Percentiles rank a stretch among this genome's conserved stretches.
Evolutionary conservation across 1,140 invertebrate genomes (phyloP).

Genomic region (Bombyx mori): DNA sequence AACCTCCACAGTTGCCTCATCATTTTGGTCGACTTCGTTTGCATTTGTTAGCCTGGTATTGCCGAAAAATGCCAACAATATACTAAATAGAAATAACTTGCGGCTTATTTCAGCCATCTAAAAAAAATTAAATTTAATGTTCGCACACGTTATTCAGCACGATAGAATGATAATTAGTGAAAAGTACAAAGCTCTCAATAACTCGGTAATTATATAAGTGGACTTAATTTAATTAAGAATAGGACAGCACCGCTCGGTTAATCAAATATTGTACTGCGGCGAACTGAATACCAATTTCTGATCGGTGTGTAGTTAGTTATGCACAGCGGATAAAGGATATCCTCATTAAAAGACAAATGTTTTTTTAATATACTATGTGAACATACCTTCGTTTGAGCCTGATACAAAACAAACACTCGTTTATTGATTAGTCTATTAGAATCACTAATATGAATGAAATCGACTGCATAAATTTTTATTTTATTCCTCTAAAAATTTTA

Average conservation of each 20-base stretch:
- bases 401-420: not conserved
- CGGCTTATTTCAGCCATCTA: constrained; percentile 53
- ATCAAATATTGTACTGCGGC: not conserved
- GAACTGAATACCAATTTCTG: not conserved
- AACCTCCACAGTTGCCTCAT: constrained; percentile 56
- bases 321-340: constrained; percentile 45
- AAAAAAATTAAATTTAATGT: constrained; percentile 18
- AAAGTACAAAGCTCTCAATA: not conserved
- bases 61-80: constrained; percentile 34
- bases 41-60: constrained; percentile 23
- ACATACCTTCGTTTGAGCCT: too few relatives aligned
- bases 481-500: constrained; percentile 32
- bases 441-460: too few relatives aligned
- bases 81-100: constrained; percentile 30
- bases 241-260: not conserved
- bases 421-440: constrained; percentile 11
- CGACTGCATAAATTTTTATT: not conserved
- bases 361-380: not conserved
- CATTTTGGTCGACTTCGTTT: constrained; percentile 34
- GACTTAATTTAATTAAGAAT: not conserved
- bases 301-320: too few relatives aligned
- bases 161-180: not conserved
- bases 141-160: not conserved
- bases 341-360: constrained; percentile 34
- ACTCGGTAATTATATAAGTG: not conserved